A percentile compares a stretch with the other conserved stretches of the same genome.
These are phyloP conservation scores for Drosophila littoralis DNA, from an alignment of 1,140 invertebrate species.

Conservation along the genomic window DNA sequence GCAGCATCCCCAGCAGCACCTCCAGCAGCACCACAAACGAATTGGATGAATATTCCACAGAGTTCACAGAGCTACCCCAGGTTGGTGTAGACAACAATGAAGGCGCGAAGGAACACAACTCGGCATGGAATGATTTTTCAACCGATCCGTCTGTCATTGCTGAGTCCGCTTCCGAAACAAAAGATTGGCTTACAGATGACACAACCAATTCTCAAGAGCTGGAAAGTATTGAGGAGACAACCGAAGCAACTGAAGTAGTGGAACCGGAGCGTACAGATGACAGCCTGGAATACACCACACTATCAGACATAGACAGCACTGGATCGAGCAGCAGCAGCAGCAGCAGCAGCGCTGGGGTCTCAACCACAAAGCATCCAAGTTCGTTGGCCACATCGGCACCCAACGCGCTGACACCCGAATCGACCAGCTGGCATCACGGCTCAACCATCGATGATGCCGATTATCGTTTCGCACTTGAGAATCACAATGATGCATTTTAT, in stretches of 20 bases:
- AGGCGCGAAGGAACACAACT: no score
- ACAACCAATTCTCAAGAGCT: no score
- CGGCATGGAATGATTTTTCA: no score
- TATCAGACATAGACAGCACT: neutral
- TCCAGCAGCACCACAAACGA: conserved; percentile 1
- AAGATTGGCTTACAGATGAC: no score
- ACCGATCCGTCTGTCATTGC: no score
- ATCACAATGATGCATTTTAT: neutral
- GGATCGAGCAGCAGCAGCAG: neutral
- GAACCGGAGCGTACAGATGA: neutral
- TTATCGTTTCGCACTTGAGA: conserved; percentile 30
- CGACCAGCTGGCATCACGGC: conserved; percentile 35
- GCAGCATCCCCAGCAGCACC: no score
- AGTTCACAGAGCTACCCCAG: neutral
- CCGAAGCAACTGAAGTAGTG: neutral
- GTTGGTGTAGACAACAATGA: no score
- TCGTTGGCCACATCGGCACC: conserved; percentile 14
- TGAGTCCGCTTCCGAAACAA: no score
- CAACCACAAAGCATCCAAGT: conserved; percentile 6
- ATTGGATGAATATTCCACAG: neutral
- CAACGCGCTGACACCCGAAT: conserved; percentile 27
- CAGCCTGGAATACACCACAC: neutral
- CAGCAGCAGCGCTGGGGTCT: neutral
- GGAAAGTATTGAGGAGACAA: no score
- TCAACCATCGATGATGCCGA: conserved; percentile 11